A percentile compares a stretch with the other conserved stretches of the same genome.
Evolutionary conservation across 2,888 invertebrate species (phyloP).

Genomic region (Ormyrus thymus): DNA sequence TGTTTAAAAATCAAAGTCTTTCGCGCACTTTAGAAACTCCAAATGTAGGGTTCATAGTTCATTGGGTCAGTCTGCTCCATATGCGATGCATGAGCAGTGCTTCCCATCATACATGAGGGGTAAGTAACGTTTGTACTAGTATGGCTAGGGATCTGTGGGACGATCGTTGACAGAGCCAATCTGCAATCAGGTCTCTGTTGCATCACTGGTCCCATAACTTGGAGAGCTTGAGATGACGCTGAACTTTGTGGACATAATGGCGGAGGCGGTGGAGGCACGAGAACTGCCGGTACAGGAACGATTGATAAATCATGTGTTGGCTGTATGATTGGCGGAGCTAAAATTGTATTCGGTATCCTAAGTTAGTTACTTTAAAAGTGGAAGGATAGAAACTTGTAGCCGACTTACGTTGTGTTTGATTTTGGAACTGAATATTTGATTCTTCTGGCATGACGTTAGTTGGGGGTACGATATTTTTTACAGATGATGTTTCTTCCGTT

Average conservation of each 20-base stretch:
- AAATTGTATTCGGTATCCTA: conserved; percentile 55
- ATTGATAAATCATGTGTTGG: conserved; percentile 63
- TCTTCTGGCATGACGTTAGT: conserved; percentile 63
- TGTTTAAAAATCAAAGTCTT: conserved; percentile 16
- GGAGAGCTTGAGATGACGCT: conserved; percentile 38
- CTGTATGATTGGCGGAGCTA: conserved; percentile 67
- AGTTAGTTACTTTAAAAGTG: no score
- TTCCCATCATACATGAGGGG: conserved; percentile 71
- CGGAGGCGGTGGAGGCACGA: conserved; percentile 15
- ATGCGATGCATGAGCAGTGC: conserved; percentile 63
- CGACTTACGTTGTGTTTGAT: conserved; percentile 62
- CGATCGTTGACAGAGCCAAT: conserved; percentile 60
- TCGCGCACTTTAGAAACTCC: conserved; percentile 67
- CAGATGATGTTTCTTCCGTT: conserved; percentile 43
- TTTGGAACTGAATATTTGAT: conserved; percentile 64
- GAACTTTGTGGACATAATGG: conserved; percentile 56
- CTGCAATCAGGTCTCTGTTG: conserved; percentile 70
- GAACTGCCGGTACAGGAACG: conserved; percentile 26
- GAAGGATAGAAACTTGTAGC: no score
- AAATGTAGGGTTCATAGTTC: conserved; percentile 73
- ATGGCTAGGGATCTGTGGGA: conserved; percentile 61
- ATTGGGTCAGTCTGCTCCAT: conserved; percentile 71
- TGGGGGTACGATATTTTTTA: conserved; percentile 60
- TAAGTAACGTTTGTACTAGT: conserved; percentile 64
- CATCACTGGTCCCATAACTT: conserved; percentile 67